Conservation (phyloP, 2,113 vertebrate species). For the Paratilapia polleni region DNA sequence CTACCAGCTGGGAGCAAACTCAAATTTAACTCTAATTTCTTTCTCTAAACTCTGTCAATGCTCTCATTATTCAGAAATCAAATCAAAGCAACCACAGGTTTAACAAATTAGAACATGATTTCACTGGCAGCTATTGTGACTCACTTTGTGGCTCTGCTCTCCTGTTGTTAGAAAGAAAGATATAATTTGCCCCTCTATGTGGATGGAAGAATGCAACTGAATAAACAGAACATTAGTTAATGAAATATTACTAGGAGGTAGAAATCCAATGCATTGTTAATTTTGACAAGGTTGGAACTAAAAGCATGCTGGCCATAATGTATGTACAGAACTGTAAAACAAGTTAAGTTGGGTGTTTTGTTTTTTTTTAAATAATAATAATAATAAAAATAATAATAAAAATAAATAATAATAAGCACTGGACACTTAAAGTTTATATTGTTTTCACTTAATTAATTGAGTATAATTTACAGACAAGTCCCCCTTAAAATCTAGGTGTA, state of each 20-base stretch:
- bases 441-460: background rate
- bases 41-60: constrained; percentile 5
- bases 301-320: background rate
- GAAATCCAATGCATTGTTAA: constrained; percentile 1
- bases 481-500: background rate
- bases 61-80: constrained; percentile 43
- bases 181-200: constrained; percentile 23
- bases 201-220: constrained; percentile 10
- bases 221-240: constrained; percentile 27
- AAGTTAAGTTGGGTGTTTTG: background rate
- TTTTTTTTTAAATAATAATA: too few species aligned
- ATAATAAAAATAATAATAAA: too few species aligned
- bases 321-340: background rate
- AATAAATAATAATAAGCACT: too few species aligned
- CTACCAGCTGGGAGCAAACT: constrained; percentile 18
- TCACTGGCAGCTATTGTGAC: constrained; percentile 29
- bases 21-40: constrained; percentile 10
- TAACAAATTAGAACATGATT: constrained; percentile 45
- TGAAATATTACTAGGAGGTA: constrained; percentile 13
- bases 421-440: background rate
- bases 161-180: constrained; percentile 38
- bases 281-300: constrained; percentile 18
- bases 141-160: constrained; percentile 24
- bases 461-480: background rate
- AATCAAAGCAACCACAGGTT: constrained; percentile 31